Base-by-base conservation (phyloP, 2,113 vertebrate species). In the Periophthalmodon schlosseri region DNA sequence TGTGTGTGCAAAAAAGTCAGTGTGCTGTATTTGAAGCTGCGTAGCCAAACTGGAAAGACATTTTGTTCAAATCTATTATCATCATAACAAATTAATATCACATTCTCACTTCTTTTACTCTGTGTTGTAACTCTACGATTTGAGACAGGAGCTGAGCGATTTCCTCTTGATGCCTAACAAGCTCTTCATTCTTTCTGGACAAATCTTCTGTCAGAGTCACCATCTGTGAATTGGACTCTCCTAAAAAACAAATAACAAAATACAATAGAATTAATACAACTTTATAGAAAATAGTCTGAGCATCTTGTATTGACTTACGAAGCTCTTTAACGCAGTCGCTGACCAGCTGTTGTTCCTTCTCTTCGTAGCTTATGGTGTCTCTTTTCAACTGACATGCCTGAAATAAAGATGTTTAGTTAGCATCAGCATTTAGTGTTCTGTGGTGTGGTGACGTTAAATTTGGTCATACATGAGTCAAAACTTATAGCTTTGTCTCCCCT, bases 311-410 rank as follows among this genome's bases (percentile, higher is more conserved):
- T 58, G 81, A 97, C 96, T 95, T 88, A 98, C 97, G 94, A n/a
- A 99, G 95, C 80, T 99, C 97, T 88, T 96, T 96, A 65, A 99
- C 97, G 74, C 98, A 99, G 90, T 99, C 97, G 73, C 84, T 96
- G 67, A 99, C 96, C 21, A 99, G 94, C 84, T 96, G 96, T 79
- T 98, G 96, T 20, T 99, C 98, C 86, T 99, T 99, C 80, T 97
- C 96, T 84, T 99, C 98, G 1, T 96, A 99, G 0, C 93, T 96
- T 86, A 96, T 89, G 2, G 97, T 99, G 93, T 98, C 97, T 28
- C 90, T 96, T 91, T 97, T 99, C 90, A 99, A 92, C 28, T 96
- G 96, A 89, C 92, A 93, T 21, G 96, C 98, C 98, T 99, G 84
- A 8, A 70, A 69, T 20, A 5, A 56, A 14, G 67, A 14, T 2